These are phyloP conservation scores for Apomyelois bistriatella DNA, from an alignment of 2,888 invertebrate species.

Conservation along the genomic window DNA sequence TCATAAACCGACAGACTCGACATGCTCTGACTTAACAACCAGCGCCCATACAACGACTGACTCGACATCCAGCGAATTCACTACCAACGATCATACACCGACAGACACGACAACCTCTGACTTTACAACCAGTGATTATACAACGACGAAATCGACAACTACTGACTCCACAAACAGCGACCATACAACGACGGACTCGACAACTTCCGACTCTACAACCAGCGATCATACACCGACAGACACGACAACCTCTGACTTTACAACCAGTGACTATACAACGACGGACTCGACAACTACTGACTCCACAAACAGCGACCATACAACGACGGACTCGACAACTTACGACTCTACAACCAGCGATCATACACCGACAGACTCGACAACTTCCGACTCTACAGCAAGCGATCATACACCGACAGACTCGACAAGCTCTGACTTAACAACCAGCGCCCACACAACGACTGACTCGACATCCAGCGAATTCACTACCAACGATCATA, in stretches of 20 bases:
- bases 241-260: neutral
- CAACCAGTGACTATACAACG: neutral
- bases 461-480: neutral
- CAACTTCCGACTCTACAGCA: neutral
- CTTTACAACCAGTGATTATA: constrained; percentile 12
- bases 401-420: neutral
- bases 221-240: constrained; percentile 4
- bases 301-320: neutral
- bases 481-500: neutral
- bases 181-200: constrained; percentile 4
- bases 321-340: neutral
- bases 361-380: neutral
- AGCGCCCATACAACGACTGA: neutral
- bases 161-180: constrained; percentile 13
- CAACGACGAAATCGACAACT: constrained; percentile 2
- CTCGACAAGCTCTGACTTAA: neutral
- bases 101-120: neutral
- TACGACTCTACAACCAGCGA: neutral
- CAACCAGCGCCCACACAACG: neutral
- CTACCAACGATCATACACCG: constrained; percentile 8
- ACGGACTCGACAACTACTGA: neutral
- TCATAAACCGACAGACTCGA: neutral
- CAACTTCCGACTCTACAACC: constrained; percentile 12
- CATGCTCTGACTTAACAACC: neutral
- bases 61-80: neutral